These are phyloP conservation scores for Rhinolophus sinicus DNA, from an alignment of 2,113 vertebrate genomes.

Conservation along the genomic window DNA sequence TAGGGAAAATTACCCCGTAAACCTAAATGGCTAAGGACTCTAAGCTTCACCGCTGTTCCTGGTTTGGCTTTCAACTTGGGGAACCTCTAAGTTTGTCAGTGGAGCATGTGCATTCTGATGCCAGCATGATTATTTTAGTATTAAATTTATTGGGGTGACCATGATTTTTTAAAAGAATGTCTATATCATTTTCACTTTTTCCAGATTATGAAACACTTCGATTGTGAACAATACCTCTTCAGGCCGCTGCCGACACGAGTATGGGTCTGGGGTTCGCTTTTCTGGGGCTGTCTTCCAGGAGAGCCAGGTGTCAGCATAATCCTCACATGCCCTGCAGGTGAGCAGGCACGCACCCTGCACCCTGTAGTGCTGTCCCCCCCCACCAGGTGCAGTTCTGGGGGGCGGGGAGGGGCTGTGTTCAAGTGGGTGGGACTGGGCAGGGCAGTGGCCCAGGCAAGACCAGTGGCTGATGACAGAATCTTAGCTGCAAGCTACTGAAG, in stretches of 20 bases:
- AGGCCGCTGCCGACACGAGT: neutral
- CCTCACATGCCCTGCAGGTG: rapidly evolving
- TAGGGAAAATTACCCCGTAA: rapidly evolving
- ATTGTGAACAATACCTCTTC: neutral
- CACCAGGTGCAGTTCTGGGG: rapidly evolving
- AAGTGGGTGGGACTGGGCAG: rapidly evolving
- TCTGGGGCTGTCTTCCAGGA: neutral
- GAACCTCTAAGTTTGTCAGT: neutral
- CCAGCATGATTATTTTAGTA: too few species aligned
- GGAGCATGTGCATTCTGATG: neutral
- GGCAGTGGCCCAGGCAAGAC: rapidly evolving
- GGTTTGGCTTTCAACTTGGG: neutral
- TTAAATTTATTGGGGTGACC: too few species aligned
- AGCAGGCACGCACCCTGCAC: rapidly evolving
- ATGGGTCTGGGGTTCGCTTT: neutral
- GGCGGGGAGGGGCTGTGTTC: neutral
- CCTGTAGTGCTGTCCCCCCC: rapidly evolving
- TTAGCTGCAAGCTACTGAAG: too few species aligned
- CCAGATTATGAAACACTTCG: neutral
- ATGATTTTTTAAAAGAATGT: neutral
- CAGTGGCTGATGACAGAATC: neutral
- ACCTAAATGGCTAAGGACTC: neutral
- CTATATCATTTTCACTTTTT: neutral
- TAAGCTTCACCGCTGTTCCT: neutral
- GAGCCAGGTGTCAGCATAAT: neutral